Base-by-base conservation (phyloP, 1,140 invertebrate genomes). In the Drosophila pectinifera region DNA sequence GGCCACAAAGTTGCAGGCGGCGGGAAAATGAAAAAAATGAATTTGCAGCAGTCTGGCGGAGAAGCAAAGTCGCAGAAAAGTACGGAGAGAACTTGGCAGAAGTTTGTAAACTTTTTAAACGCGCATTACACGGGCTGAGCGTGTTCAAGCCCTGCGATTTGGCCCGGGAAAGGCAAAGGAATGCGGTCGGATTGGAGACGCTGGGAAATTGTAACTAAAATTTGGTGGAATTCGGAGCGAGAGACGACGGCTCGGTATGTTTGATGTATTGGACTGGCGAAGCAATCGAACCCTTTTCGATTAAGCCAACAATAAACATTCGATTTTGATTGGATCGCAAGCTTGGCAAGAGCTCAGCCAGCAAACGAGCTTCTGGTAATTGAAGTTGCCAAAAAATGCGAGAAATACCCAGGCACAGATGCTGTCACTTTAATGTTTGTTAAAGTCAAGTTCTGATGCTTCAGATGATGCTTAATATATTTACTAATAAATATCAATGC, bases 101-200 rank as follows among this genome's bases (percentile, higher is more conserved):
- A 88, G 84, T 89, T 88, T 80, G 80, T 89, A 89, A 89, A 89
- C 84, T 88, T 88, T 88, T 88, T 89, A 88, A 88, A 88, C 77
- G 84, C 84, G 84, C 73, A 89, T 88, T 88, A 88, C 84, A 89
- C 84, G 84, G 77, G 65, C 80, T 84, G 77, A 84, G 77, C 83
- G 75, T 86, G 83, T 81, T 78, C 61, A 73, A 88, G 65, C 72
- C 78, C 67, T 69, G 51, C 46, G 79, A 73, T 76, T 88, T 86
- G 65, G 76, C 45, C 46, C 13, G 28, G 46, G n/a, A 31, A 49
- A 18, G 49, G 55, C 61, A 18, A 49, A 51, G 59, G 72, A 65
- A 76, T 75, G 73, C 72, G 43, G 49, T 49, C 16, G 38, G 39
- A 55, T 38, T 28, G 28, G 61, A 18, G 48, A 51, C 26, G 69